Percentiles rank a stretch among this genome's conserved stretches.
These are phyloP conservation scores for Plebejus melissa DNA, from an alignment of 2,888 invertebrate species.

Conservation along the genomic window DNA sequence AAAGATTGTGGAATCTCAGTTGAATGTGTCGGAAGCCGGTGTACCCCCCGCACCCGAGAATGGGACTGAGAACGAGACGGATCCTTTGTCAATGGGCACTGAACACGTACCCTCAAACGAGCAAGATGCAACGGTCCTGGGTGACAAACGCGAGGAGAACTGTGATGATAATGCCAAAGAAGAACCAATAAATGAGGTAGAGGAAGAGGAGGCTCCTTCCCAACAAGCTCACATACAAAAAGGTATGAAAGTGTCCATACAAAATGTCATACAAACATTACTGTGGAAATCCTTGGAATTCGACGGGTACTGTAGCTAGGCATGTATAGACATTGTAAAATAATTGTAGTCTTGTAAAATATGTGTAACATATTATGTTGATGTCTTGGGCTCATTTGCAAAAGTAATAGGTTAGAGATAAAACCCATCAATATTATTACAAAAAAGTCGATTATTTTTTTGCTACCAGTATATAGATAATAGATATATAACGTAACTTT, in stretches of 20 bases:
- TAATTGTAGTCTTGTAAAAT: background rate
- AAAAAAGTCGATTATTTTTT: too few species aligned
- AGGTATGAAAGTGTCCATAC: conserved; percentile 35
- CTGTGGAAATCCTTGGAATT: background rate
- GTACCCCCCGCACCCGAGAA: conserved; percentile 52
- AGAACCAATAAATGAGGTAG: conserved; percentile 52
- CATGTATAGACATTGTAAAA: background rate
- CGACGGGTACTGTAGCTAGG: background rate
- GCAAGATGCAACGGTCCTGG: conserved; percentile 40
- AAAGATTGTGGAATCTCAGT: conserved; percentile 69
- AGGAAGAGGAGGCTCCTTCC: conserved; percentile 45
- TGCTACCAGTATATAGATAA: too few species aligned
- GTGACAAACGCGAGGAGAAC: conserved; percentile 46
- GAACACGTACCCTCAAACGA: conserved; percentile 44
- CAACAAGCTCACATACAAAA: conserved; percentile 35
- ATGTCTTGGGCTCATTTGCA: background rate
- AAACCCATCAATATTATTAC: too few species aligned
- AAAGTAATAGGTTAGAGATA: too few species aligned
- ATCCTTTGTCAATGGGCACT: conserved; percentile 64
- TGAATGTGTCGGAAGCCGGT: conserved; percentile 53
- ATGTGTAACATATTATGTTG: background rate
- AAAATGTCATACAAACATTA: background rate
- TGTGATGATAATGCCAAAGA: conserved; percentile 77
- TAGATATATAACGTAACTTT: too few species aligned
- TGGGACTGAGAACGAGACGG: conserved; percentile 57